These are phyloP conservation scores for Pachypsylla venusta DNA, from an alignment of 1,140 invertebrate genomes.

Conservation along the genomic window DNA sequence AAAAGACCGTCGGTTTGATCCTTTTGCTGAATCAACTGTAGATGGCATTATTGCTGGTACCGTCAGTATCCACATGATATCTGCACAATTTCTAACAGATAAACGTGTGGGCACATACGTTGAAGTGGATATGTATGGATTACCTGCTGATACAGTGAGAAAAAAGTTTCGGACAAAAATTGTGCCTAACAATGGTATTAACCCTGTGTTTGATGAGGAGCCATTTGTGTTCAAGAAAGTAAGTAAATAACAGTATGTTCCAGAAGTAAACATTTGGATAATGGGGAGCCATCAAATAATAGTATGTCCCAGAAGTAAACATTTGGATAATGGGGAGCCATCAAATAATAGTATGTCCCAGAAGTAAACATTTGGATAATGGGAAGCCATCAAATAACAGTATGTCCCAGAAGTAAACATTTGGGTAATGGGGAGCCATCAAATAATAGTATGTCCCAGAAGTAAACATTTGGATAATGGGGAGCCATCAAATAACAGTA, in stretches of 20 bases:
- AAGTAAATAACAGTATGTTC: slow-evolving; percentile 16
- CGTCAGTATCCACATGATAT: slow-evolving; percentile 76
- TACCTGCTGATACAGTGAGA: slow-evolving; percentile 94
- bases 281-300: too few species aligned
- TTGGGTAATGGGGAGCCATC: too few species aligned
- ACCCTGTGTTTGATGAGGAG: slow-evolving; percentile 86
- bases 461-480: too few species aligned
- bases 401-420: too few species aligned
- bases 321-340: too few species aligned
- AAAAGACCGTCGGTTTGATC: slow-evolving; percentile 85
- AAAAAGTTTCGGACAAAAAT: slow-evolving; percentile 92
- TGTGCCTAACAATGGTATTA: slow-evolving; percentile 89
- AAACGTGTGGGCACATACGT: slow-evolving; percentile 93
- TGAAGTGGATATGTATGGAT: slow-evolving; percentile 98
- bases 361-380: too few species aligned
- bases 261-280: too few species aligned
- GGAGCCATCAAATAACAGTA: too few species aligned
- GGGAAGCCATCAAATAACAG: too few species aligned
- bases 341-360: too few species aligned
- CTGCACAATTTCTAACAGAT: slow-evolving; percentile 89
- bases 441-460: too few species aligned
- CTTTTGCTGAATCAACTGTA: slow-evolving; percentile 96
- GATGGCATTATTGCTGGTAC: slow-evolving; percentile 98
- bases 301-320: too few species aligned
- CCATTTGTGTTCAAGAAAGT: slow-evolving; percentile 98